Percentiles rank a stretch among this genome's conserved stretches.
These are phyloP conservation scores for Recurvirostra avosetta DNA, from an alignment of 2,113 vertebrate genomes.

Conservation along the genomic window DNA sequence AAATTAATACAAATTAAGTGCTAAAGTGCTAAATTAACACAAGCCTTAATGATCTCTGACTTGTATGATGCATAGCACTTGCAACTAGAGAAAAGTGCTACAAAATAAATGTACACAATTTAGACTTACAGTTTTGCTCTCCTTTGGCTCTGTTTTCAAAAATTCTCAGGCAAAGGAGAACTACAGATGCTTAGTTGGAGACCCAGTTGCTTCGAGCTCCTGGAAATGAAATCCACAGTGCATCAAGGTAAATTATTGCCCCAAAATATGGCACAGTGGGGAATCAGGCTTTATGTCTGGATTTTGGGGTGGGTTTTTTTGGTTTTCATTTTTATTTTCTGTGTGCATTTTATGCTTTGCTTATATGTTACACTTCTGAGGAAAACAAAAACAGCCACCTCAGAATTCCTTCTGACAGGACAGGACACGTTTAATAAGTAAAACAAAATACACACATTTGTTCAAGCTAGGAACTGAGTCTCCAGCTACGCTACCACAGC, in stretches of 20 bases:
- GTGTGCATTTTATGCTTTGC: neutral
- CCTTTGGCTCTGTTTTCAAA: neutral
- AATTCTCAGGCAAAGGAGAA: neutral
- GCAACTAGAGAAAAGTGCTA: neutral
- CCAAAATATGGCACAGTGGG: neutral
- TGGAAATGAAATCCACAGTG: neutral
- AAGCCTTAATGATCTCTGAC: neutral
- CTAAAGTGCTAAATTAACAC: neutral
- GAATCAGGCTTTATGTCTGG: neutral
- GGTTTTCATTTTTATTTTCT: neutral
- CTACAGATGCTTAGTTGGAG: neutral
- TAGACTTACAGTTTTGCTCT: neutral
- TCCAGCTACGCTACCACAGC: accelerated
- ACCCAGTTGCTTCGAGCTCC: neutral
- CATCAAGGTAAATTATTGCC: neutral
- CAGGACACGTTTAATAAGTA: neutral
- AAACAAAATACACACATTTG: neutral
- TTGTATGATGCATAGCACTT: neutral
- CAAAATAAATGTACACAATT: neutral
- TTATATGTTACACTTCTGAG: neutral
- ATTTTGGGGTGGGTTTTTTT: neutral
- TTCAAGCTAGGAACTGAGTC: neutral
- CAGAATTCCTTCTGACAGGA: neutral
- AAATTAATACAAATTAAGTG: neutral
- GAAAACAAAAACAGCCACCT: neutral